Base-by-base conservation (phyloP, 2,888 invertebrate genomes). In the Dexiosoma caninum region DNA sequence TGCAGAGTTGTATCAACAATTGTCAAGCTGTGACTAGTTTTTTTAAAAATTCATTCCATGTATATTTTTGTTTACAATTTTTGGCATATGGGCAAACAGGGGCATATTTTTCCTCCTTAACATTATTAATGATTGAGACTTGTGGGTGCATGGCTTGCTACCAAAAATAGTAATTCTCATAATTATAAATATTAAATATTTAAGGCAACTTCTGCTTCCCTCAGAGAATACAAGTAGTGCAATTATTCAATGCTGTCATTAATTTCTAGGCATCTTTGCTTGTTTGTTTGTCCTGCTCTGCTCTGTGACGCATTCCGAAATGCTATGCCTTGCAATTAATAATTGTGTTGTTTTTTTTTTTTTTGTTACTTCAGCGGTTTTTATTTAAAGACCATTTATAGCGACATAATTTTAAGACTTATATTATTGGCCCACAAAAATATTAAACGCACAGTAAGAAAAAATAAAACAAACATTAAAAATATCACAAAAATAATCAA, bases 371-470 rank as follows among this genome's bases (percentile, higher is more conserved):
- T 60, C 35, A 59, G 81, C 81, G 81, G 81, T 81, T 81, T 75
- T 81, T 69, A 77, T 77, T 81, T 77, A 74, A 81, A 81, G 81
- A 72, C 81, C 77, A 77, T 81, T 81, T 81, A 81, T 81, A 81
- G 81, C 81, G 67, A 81, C 77, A 81, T 81, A 81, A 77, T 77
- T 81, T 81, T 72, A 69, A 81, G 69, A 81, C 77, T 69, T 81
- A 77, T 81, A 81, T 74, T 81, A 81, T 74, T 81, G 81, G 81
- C 77, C 77, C 81, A 77, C 76, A 77, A 77, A 80, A 81, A 74
- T 81, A 81, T 77, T 81, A 74, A 69, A 76, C 55, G 62, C 67
- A 55, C 42, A 59, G n/a, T n/a, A n/a, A 37, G 70, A 14, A 64
- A 27, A 37, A 21, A 42, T 37, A 51, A 37, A 16, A 59, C 55